These are phyloP conservation scores for Hyalella azteca DNA, from an alignment of 2,888 invertebrate genomes.

Conservation along the genomic window DNA sequence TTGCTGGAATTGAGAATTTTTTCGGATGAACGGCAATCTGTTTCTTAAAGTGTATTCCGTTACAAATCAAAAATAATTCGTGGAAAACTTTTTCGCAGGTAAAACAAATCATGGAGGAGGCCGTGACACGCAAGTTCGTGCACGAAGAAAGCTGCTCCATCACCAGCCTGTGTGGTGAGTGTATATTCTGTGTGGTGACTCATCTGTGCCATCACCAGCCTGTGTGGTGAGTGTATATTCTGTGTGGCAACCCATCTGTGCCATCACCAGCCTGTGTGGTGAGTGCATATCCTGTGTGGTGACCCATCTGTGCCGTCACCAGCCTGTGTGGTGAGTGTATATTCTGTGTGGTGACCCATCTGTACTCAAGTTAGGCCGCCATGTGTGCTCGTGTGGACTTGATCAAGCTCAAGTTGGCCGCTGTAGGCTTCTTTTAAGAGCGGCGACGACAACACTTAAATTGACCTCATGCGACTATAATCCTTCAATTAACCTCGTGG, in stretches of 20 bases:
- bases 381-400: background rate
- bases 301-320: too few relatives aligned
- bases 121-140: constrained; percentile 78
- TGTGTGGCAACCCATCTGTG: background rate
- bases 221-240: background rate
- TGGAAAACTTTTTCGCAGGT: constrained; percentile 74
- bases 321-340: background rate
- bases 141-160: constrained; percentile 57
- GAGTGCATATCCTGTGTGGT: background rate
- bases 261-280: background rate
- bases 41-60: too few relatives aligned
- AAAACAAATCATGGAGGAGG: constrained; percentile 95
- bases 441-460: too few relatives aligned
- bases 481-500: too few relatives aligned
- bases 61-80: too few relatives aligned
- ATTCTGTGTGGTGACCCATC: background rate
- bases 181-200: background rate
- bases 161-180: constrained; percentile 58
- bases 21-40: too few relatives aligned
- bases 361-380: background rate
- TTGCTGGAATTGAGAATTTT: too few relatives aligned
- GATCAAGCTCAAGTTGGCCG: too few relatives aligned
- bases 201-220: background rate
- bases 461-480: too few relatives aligned
- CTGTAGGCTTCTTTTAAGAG: too few relatives aligned